Base-by-base conservation (phyloP, 2,888 invertebrate genomes). In the Psococerastis gibbosa region DNA sequence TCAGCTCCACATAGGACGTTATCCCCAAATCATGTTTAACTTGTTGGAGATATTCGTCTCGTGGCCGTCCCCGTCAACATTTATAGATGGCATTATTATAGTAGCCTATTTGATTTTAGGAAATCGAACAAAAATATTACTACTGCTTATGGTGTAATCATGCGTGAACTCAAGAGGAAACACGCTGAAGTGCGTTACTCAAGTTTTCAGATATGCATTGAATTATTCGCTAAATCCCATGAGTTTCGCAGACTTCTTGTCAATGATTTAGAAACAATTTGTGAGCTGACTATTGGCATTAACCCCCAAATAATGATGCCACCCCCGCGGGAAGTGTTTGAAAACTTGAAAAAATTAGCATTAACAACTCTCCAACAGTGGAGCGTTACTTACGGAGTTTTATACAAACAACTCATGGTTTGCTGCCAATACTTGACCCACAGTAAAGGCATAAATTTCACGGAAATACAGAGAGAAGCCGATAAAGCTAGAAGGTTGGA, bases 131-230 rank as follows among this genome's bases (percentile, higher is more conserved):
- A 54, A 18, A 62, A 64, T 53, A 57, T 67, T 3, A 57, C 60
- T 38, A 58, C 62, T 50, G 59, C 60, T 3, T 64, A 60, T 51
- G 56, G 61, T 32, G 49, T 63, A 32, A 46, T 68, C 33, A 56
- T 61, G 53, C 55, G 58, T 16, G 62, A 66, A 46, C 53, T 70
- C 27, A 57, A 60, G 42, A 61, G 63, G 50, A 59, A 66, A 2
- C 70, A 71, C 56, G 57, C 67, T 11, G 68, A 71, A 59, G 61
- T 70, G 41, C 57, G 71, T 9, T 58, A 59, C 27, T 65, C 66
- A 50, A 58, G 67, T 6, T 64, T 69, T 49, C 64, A 63, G 49
- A 59, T 71, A 32, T 61, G 64, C 42, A 59, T 67, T 52, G 62
- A 65, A 49, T 55, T 71, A 9, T 70, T 71, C 52, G 54, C 58